These are phyloP conservation scores for Pelobates fuscus DNA, from an alignment of 2,113 vertebrate species.

Conservation along the genomic window DNA sequence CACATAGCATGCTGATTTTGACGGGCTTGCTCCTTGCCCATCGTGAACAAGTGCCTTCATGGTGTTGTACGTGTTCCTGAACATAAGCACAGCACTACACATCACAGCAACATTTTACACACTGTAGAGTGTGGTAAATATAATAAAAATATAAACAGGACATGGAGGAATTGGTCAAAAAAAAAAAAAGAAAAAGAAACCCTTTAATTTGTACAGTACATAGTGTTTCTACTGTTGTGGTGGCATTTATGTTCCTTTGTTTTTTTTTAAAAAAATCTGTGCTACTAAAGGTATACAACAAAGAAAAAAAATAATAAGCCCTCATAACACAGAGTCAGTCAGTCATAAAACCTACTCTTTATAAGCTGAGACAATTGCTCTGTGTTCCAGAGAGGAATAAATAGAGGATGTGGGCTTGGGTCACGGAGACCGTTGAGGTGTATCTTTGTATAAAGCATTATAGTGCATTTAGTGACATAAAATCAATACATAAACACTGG, in stretches of 20 bases:
- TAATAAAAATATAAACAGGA: too few species aligned
- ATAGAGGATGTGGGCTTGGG: neutral
- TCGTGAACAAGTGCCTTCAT: too few species aligned
- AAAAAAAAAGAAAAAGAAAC: too few species aligned
- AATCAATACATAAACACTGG: slow-evolving; percentile 32
- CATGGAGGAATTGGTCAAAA: too few species aligned
- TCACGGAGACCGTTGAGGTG: slow-evolving; percentile 18
- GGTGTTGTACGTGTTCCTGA: too few species aligned
- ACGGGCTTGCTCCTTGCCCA: too few species aligned
- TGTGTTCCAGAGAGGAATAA: neutral
- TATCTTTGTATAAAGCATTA: slow-evolving; percentile 10
- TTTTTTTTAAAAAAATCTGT: neutral
- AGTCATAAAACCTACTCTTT: neutral
- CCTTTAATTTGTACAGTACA: too few species aligned
- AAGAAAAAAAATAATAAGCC: neutral
- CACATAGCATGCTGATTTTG: too few species aligned
- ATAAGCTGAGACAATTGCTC: neutral
- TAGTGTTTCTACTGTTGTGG: too few species aligned
- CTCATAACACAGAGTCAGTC: neutral
- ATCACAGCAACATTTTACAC: too few species aligned
- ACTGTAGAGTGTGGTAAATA: too few species aligned
- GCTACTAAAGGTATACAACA: neutral
- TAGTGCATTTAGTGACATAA: slow-evolving; percentile 12
- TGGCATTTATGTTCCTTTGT: neutral
- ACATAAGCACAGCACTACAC: too few species aligned